These are phyloP conservation scores for Eustalomyia histrio DNA, from an alignment of 2,888 invertebrate species.

Conservation along the genomic window DNA sequence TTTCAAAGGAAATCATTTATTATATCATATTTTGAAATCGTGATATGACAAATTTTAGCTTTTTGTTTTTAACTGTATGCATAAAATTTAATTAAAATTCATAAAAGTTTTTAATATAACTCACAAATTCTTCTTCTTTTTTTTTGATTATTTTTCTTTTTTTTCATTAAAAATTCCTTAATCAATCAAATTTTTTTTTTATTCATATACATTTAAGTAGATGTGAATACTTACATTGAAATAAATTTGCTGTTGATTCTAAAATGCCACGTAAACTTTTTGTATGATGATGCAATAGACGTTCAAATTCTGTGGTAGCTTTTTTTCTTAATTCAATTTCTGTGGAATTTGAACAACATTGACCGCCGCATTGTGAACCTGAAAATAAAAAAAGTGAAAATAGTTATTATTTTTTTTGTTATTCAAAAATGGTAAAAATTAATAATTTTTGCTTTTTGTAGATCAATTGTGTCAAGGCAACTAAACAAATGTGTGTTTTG, in stretches of 20 bases:
- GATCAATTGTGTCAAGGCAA: constrained; percentile 54
- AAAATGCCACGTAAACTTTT: constrained; percentile 87
- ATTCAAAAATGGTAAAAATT: constrained; percentile 4
- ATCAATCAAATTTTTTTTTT: constrained; percentile 5
- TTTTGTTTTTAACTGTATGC: neutral
- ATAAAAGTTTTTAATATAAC: constrained; percentile 11
- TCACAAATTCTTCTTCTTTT: neutral
- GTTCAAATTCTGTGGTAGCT: constrained; percentile 82
- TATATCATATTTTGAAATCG: constrained; percentile 6
- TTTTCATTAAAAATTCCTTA: neutral
- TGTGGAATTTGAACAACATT: constrained; percentile 78
- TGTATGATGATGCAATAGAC: constrained; percentile 85
- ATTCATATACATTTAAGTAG: neutral
- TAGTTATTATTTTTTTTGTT: neutral
- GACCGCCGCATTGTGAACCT: constrained; percentile 78
- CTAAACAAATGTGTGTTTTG: constrained; percentile 2
- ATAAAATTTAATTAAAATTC: constrained; percentile 28
- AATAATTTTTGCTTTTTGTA: constrained; percentile 11
- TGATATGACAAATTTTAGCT: neutral
- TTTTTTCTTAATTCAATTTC: constrained; percentile 77
- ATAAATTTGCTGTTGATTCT: constrained; percentile 85
- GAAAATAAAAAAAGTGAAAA: constrained; percentile 66
- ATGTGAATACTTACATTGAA: constrained; percentile 84
- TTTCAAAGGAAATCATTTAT: constrained; percentile 49
- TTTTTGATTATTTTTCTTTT: constrained; percentile 2